Base-by-base conservation (phyloP, 2,888 invertebrate genomes). In the Sarcophaga carnaria region DNA sequence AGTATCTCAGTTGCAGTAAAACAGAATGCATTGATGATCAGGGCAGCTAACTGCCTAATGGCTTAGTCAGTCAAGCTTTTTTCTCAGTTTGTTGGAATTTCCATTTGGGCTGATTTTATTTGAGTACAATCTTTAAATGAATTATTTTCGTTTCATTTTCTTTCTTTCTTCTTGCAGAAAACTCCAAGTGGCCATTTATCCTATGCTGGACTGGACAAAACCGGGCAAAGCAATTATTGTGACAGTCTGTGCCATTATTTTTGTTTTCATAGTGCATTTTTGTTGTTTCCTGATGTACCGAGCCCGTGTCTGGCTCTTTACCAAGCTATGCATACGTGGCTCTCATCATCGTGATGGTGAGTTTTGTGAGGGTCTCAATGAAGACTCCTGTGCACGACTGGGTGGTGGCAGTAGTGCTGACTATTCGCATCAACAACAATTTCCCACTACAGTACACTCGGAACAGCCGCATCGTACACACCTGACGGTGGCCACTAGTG, bases 141-240 rank as follows among this genome's bases (percentile, higher is more conserved):
- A 6, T 37, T 2, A 8, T 1, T 37, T 37, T 37, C 37, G 10
- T 37, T 37, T 37, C 8, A 8, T 10, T 10, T 37, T 37, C 37
- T 37, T 37, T 37, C 37, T n/a, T 75, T n/a, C 62, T 64, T 22
- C 8, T 80, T 37, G 0, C 71, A 96, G 96, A 88, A 94, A 94
- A 89, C 96, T 96, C 25, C 93, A 94, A 64, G 93, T 93, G 67
- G 96, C 94, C 91, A 96, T 97, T 88, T 97, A 97, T 93, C 95
- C 96, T 66, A 95, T 96, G 90, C 93, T 97, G 89, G 95, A 97
- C 93, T 97, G 97, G 97, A 93, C 95, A 25, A 94, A 94, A 66
- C 96, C 97, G 0, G 94, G 94, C 6, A 90, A 92, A 78, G 95
- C 96, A 0, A 90, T 94, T 12, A 91, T 95, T 5, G 94, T 96